Evolutionary conservation across 2,113 vertebrate genomes (phyloP), one percentile per base, ranked within the genome.

Genomic region (Ascaphus truei): DNA sequence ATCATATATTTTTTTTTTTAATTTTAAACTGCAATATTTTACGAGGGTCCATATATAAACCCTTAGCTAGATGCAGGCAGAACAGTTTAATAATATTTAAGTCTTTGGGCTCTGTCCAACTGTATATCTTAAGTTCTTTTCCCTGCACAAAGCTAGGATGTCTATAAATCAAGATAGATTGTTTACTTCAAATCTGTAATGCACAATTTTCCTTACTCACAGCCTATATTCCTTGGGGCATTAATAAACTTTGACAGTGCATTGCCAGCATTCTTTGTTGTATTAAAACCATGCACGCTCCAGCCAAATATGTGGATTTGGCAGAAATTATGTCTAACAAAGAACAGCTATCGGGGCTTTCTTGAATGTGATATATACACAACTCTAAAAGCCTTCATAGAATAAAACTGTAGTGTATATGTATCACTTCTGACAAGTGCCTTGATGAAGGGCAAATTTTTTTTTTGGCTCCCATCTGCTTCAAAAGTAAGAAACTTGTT

Each of bases 21-120:
- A 43, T 36, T 22, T 69, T 63, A 6, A 43, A 25, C 61, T 29
- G 52, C 29, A 66, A 64, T 15, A 31, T 53, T 33, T 62, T 18
- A 27, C 25, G 57, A n/a, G 22, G 7, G 31, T 51, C 26, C 45
- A 11, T 59, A 67, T 9, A 37, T 51, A 66, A 48, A 31, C 23
- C 9, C 30, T 27, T 20, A 39, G 62, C 11, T 72, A 60, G 68
- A 23, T 59, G 6, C 41, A 79, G 58, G 72, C 37, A 53, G 68
- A 72, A 71, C 26, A 68, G 30, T 72, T 62, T 72, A 73, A 72
- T 79, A 51, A 41, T 62, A 18, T 62, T 79, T 72, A 76, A 59
- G 33, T 41, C 66, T 60, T 77, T 27, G 36, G 47, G 43, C 31
- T 74, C 7, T 65, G 27, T 61, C 20, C n/a, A 67, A 11, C 25